Percentiles rank a stretch among this genome's conserved stretches.
Conservation (phyloP, 2,113 vertebrate genomes). For the Neoarius graeffei region DNA sequence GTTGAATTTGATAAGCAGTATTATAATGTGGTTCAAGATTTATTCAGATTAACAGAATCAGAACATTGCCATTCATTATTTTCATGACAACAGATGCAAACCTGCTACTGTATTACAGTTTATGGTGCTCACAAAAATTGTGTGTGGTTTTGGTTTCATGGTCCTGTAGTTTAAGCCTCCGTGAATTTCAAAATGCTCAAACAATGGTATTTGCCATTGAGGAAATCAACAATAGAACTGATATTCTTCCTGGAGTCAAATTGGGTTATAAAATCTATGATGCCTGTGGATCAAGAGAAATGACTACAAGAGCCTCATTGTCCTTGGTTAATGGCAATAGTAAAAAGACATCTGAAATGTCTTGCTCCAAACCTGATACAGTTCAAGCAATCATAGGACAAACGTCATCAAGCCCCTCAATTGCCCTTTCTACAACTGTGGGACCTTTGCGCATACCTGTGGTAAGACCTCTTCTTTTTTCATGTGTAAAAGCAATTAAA, state of each 20-base stretch:
- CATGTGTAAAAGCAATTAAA: not conserved
- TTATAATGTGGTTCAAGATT: not conserved
- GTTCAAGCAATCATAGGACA: conserved; percentile 62
- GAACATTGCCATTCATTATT: not conserved
- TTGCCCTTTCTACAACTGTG: conserved; percentile 56
- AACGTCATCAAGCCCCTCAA: conserved; percentile 60
- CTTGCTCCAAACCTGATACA: conserved; percentile 50
- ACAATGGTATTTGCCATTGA: conserved; percentile 65
- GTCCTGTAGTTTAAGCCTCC: conserved; percentile 54
- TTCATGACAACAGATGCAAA: not conserved
- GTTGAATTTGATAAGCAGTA: not conserved
- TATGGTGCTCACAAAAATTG: not conserved
- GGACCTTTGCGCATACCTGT: conserved; percentile 53
- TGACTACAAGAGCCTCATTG: conserved; percentile 57
- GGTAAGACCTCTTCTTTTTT: not conserved
- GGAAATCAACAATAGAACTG: conserved; percentile 60
- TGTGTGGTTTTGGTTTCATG: not conserved
- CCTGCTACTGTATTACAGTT: not conserved
- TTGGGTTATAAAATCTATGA: conserved; percentile 63
- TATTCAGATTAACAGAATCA: not conserved
- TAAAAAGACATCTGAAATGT: not conserved
- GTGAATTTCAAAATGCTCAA: conserved; percentile 61
- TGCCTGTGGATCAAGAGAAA: conserved; percentile 56
- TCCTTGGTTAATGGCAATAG: conserved; percentile 55
- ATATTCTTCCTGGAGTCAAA: conserved; percentile 56